Evolutionary conservation across 2,888 invertebrate species (phyloP), one percentile per base, ranked within the genome.

Genomic region (Keiferia lycopersicella): DNA sequence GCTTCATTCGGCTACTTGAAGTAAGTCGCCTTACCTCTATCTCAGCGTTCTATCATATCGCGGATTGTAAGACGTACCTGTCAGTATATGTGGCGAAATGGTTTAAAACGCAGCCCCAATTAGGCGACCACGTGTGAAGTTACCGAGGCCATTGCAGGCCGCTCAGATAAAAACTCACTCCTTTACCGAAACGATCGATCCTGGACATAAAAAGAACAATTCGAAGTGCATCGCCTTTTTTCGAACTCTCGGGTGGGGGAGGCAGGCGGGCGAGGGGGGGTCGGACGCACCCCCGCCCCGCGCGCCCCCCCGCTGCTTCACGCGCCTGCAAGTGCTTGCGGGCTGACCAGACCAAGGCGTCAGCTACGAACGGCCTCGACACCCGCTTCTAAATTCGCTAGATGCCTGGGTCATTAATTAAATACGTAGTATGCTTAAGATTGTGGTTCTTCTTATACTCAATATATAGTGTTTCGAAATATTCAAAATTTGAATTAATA

Each of bases 131-230:
- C 84, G 87, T 87, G 88, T 80, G 84, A 87, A 88, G 84, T 83
- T 81, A 83, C 81, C 78, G 80, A 77, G 80, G 77, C 67, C 68
- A 69, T 72, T 77, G 73, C 72, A 74, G 76, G 75, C 80, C 75
- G 83, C 82, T 82, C 84, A 83, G 86, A 87, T 87, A 88, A 86
- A 85, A 88, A 87, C 84, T 85, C 88, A 82, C 84, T 88, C 88
- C 87, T 89, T 88, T 84, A 82, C 85, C 81, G 86, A 84, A 87
- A 83, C 90, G 91, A 91, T 91, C 91, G 91, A 91, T 91, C 79
- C 85, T 82, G 84, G 87, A 88, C 91, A 88, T 80, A 91, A 91
- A 91, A 91, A 85, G 91, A 88, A 90, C 91, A 90, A 88, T 89
- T 82, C 81, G 80, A 87, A 88, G 87, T 89, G 87, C 87, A 90